Base-by-base conservation (phyloP, 2,888 invertebrate species). In the Limulus polyphemus region DNA sequence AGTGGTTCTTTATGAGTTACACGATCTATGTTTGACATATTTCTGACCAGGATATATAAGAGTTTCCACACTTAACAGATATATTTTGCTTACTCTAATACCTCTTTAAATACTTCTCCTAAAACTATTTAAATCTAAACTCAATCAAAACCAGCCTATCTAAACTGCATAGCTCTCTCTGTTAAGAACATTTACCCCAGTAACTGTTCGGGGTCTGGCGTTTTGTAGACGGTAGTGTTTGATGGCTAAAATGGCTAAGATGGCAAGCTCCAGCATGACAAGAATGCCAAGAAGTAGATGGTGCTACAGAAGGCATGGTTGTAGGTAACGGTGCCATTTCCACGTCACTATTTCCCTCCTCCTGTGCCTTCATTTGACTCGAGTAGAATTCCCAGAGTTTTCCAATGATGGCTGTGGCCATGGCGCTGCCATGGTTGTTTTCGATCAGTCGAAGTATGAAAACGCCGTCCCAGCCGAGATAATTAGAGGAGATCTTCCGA, bases 401-500 rank as follows among this genome's bases (percentile, higher is more conserved):
- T 47, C 70, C 69, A 13, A 73, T 65, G 55, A 73, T 69, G 54
- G 73, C 70, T 12, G 73, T 71, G 32, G 73, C 71, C 64, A 75
- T 72, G 54, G 74, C 71, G 55, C 72, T 72, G 14, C 75, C 75
- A 59, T 74, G 74, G 64, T 75, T 75, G 68, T 73, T 73, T 61
- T 74, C 73, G 50, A 75, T 72, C 59, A 75, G 69, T 5, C 74
- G 67, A 2, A 76, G 67, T n/a, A 75, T 70, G 60, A 76, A 73
- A 32, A 75, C 71, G 2, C 75, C 75, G 62, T 75, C 75, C 70
- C 73, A 71, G 16, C 74, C 71, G 32, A 75, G 69, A 61, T 75
- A 75, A 59, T 70, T 68, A 48, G 71, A 65, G n/a, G 71, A 71
- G 65, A 75, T 73, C 60, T 72, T 73, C 49, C 75, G 74, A 58